Conservation (phyloP, 1,140 invertebrate species). For the Melanaphis sacchari region DNA sequence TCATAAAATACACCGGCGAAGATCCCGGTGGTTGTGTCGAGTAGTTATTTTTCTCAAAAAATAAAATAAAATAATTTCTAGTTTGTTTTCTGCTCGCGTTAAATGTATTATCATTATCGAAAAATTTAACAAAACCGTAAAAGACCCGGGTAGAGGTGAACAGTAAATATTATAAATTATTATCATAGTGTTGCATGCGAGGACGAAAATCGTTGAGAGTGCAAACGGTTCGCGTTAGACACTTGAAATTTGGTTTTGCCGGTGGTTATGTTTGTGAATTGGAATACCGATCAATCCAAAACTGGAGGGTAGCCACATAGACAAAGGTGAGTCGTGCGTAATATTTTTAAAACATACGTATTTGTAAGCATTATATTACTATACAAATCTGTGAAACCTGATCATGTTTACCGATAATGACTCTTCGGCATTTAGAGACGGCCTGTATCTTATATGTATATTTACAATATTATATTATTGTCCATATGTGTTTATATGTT, state of each 20-base stretch:
- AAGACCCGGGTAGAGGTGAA: not conserved
- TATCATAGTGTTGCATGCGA: not conserved
- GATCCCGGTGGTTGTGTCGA: not conserved
- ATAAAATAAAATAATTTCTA: too few relatives aligned
- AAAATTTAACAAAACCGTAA: not conserved
- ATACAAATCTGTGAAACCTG: not conserved
- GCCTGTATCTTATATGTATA: not conserved
- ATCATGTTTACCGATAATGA: not conserved
- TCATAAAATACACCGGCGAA: not conserved
- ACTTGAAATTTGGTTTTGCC: not conserved
- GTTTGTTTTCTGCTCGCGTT: not conserved
- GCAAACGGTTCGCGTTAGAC: not conserved
- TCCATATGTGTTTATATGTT: not conserved
- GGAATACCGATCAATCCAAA: constrained; percentile 15
- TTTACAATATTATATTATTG: not conserved
- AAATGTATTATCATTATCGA: not conserved
- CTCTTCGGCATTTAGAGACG: not conserved
- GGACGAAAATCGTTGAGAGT: not conserved
- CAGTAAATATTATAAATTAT: not conserved
- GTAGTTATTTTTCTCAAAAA: not conserved
- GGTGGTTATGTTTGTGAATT: constrained; percentile 30
- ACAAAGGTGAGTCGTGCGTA: constrained; percentile 32
- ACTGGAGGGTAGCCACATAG: constrained; percentile 49
- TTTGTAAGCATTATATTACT: not conserved
- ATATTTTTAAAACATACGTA: not conserved